phyloP scores from a whole-genome alignment of 2,888 invertebrate genomes.

The Drosophila emarginata region DNA sequence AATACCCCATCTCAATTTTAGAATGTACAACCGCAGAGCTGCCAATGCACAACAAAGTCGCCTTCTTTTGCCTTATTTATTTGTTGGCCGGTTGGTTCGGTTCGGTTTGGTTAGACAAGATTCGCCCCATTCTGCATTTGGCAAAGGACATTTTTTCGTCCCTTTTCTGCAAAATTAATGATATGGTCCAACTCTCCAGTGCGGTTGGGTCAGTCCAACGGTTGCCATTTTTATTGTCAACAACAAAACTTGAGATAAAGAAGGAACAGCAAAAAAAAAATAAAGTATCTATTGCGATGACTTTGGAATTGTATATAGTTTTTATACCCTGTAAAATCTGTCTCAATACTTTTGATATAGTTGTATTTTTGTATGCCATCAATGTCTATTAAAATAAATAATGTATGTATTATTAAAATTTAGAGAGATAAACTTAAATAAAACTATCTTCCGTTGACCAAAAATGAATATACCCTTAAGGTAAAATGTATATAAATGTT shows the following conservation, averaged over 20 bases:
- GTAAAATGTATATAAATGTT: conserved; percentile 3
- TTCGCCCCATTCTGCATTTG: conserved; percentile 52
- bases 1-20: background rate
- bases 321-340: no score
- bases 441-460: background rate
- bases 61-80: conserved; percentile 60
- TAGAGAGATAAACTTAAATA: no score
- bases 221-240: conserved; percentile 73
- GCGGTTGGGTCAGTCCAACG: conserved; percentile 7
- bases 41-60: conserved; percentile 66
- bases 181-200: conserved; percentile 44
- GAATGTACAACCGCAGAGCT: conserved; percentile 41
- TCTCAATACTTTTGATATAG: no score
- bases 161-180: conserved; percentile 72
- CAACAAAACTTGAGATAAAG: conserved; percentile 57
- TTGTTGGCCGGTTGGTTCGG: conserved; percentile 53
- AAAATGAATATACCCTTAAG: background rate
- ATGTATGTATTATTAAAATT: no score
- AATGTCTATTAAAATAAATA: no score
- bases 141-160: conserved; percentile 54
- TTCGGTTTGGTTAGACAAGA: conserved; percentile 33
- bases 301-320: background rate
- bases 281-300: background rate
- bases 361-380: no score
- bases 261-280: conserved; percentile 45